These are phyloP conservation scores for Heliconius hewitsoni DNA, from an alignment of 1,140 invertebrate genomes.

Conservation along the genomic window DNA sequence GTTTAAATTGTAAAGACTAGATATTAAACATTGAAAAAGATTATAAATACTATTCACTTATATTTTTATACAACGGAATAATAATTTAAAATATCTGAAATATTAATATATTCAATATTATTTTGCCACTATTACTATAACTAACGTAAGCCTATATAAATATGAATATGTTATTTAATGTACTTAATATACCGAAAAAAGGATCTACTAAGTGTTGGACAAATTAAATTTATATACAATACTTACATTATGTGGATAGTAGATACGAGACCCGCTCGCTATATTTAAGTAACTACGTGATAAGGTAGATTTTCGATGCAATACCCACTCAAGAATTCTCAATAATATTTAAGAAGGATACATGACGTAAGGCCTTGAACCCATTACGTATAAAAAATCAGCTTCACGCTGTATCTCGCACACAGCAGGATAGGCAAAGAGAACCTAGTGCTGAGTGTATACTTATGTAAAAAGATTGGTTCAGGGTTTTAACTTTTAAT, in stretches of 20 bases:
- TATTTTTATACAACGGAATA: not conserved
- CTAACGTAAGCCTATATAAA: not conserved
- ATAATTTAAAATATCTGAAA: not conserved
- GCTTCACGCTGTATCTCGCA: too few species aligned
- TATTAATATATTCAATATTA: not conserved
- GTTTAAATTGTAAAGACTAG: slow-evolving; percentile 11
- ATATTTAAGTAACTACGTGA: not conserved
- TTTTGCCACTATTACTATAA: not conserved
- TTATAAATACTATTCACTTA: not conserved
- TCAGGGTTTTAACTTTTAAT: too few species aligned
- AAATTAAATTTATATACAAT: slow-evolving; percentile 1
- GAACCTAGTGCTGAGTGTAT: too few species aligned
- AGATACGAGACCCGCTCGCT: not conserved
- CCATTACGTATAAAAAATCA: too few species aligned
- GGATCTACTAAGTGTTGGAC: not conserved
- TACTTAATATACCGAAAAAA: not conserved
- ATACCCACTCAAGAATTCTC: too few species aligned
- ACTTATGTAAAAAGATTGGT: not conserved
- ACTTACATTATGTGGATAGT: not conserved
- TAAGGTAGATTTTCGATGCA: not conserved
- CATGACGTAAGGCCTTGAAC: too few species aligned
- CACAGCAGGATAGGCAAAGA: too few species aligned
- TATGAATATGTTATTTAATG: not conserved
- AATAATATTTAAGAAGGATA: too few species aligned
- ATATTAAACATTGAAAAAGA: not conserved